These are phyloP conservation scores for Centropyge bicolor DNA, from an alignment of 2,797 vertebrate genomes.

Conservation along the genomic window DNA sequence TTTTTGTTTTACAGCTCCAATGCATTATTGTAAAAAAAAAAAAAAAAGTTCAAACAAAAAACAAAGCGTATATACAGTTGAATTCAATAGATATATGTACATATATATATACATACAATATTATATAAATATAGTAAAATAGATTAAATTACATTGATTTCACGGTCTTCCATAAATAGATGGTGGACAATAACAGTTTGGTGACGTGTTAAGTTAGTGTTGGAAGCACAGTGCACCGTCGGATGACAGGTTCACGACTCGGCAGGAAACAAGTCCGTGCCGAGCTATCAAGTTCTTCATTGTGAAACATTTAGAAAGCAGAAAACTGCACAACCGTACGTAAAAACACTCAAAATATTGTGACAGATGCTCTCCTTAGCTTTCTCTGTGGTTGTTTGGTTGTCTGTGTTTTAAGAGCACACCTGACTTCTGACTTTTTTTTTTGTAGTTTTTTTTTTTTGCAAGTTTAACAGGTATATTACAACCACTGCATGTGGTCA, in stretches of 20 bases:
- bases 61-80: constrained; percentile 88
- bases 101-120: constrained; percentile 87
- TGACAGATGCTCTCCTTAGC: constrained; percentile 39
- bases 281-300: constrained; percentile 37
- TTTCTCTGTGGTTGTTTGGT: constrained; percentile 39
- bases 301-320: constrained; percentile 50
- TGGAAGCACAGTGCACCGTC: constrained; percentile 87
- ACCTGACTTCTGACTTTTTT: constrained; percentile 34
- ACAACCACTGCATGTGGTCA: constrained; percentile 80
- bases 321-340: constrained; percentile 58
- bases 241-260: constrained; percentile 29
- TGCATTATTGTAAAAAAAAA: constrained; percentile 70
- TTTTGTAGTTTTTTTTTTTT: constrained; percentile 33
- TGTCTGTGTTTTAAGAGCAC: constrained; percentile 36
- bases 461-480: constrained; percentile 77
- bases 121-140: constrained; percentile 99
- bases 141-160: constrained; percentile 94
- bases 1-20: constrained; percentile 74
- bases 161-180: constrained; percentile 95
- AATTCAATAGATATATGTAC: constrained; percentile 85
- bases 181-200: constrained; percentile 89
- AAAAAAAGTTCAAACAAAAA: constrained; percentile 68
- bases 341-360: constrained; percentile 58
- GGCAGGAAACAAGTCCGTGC: not conserved
- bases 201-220: constrained; percentile 84